phyloP scores from a whole-genome alignment of 1,140 invertebrate species.

The Ips typographus region DNA sequence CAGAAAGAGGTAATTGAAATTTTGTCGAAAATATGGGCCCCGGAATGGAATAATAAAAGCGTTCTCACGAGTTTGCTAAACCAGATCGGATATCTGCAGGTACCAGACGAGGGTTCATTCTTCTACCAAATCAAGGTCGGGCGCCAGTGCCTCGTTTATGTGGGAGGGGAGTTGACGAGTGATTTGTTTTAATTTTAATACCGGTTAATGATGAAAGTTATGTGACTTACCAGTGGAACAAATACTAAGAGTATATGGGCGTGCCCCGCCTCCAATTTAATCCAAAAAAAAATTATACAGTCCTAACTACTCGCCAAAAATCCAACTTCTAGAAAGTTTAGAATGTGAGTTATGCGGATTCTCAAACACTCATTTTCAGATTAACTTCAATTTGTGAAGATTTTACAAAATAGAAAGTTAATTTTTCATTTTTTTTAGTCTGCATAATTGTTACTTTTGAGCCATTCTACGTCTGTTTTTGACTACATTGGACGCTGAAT shows the following conservation, averaged over 20 bases:
- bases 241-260: background rate
- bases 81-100: conserved; percentile 25
- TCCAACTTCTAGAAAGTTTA: too few species aligned
- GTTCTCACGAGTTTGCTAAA: conserved; percentile 25
- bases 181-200: conserved; percentile 1
- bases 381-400: too few species aligned
- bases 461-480: too few species aligned
- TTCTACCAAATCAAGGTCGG: conserved; percentile 14
- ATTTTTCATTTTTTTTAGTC: too few species aligned
- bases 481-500: too few species aligned
- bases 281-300: too few species aligned
- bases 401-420: too few species aligned
- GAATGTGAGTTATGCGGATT: too few species aligned
- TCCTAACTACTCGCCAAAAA: too few species aligned
- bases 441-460: too few species aligned
- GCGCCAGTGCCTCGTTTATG: conserved; percentile 5
- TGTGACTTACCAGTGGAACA: background rate
- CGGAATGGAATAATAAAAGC: conserved; percentile 14
- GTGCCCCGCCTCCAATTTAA: too few species aligned
- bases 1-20: conserved; percentile 3
- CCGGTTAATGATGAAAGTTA: background rate
- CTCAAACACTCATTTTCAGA: too few species aligned
- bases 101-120: conserved; percentile 26
- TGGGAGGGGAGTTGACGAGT: background rate
- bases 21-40: conserved; percentile 23